phyloP scores from a whole-genome alignment of 64 coral and sea anemone species.

The Pachyseris speciosa region DNA sequence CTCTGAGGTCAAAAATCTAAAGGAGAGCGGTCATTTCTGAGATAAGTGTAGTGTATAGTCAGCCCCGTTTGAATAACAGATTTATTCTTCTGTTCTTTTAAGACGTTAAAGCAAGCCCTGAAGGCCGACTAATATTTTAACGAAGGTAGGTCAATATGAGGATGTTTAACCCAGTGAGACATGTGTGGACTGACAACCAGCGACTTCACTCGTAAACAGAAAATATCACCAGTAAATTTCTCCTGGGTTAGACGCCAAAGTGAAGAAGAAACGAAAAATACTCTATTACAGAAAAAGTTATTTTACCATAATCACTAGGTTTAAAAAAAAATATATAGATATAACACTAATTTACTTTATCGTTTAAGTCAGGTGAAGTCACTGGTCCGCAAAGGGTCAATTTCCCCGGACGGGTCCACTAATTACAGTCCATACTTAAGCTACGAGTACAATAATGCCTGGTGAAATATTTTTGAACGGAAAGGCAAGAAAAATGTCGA shows the following conservation, averaged over 20 bases:
- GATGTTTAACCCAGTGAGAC: not conserved
- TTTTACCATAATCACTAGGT: not conserved
- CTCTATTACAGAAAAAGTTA: not conserved
- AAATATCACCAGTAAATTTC: not conserved
- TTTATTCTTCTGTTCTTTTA: not conserved
- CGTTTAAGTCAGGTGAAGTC: not conserved
- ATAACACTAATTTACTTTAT: not conserved
- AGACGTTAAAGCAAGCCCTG: slow-evolving; percentile 53
- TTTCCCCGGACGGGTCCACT: not conserved
- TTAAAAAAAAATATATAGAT: too few species aligned
- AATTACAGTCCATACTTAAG: not conserved
- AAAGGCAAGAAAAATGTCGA: too few species aligned
- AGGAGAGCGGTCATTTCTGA: not conserved
- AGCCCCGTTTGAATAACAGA: not conserved
- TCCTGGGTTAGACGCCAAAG: not conserved
- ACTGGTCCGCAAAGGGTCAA: not conserved
- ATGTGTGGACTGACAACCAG: not conserved
- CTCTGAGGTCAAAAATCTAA: not conserved
- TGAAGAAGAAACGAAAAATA: not conserved
- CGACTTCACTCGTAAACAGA: slow-evolving; percentile 44
- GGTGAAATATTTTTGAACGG: not conserved
- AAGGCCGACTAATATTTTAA: slow-evolving; percentile 10
- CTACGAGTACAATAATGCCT: too few species aligned
- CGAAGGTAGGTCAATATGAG: slow-evolving; percentile 18
- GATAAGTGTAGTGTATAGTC: not conserved